Evolutionary conservation across 2,113 vertebrate genomes (phyloP), one percentile per base, ranked within the genome.

Genomic region (Larimichthys crocea): DNA sequence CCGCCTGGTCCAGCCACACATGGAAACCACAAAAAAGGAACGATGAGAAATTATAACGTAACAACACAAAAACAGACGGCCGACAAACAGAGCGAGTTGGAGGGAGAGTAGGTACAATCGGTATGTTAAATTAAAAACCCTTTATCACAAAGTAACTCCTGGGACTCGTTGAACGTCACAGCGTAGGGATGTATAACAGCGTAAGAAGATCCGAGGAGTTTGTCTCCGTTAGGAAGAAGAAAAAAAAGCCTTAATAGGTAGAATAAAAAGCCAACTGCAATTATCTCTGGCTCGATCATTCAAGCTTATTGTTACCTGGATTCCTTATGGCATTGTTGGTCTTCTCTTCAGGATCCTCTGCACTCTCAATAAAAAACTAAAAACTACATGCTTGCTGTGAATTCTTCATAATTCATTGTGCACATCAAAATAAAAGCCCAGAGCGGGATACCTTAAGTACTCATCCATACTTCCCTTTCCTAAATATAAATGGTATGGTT

Each of bases 261-360:
- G 72, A n/a, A 57, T 68, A 44, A 70, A 66, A 31, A 74, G 26
- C 11, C 0, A 42, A 42, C 44, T 12, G 65, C 52, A 81, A 75
- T 78, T 35, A 77, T 76, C 63, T 46, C 69, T 15, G 14, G 17
- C 61, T 89, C 42, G 17, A 68, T 83, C 60, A 78, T 77, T 81
- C 31, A 83, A 20, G 49, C 19, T 64, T 12, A n/a, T 64, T 85
- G 59, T 76, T 73, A 26, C 14, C 42, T 17, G 50, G 29, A 35
- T 52, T 73, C 62, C 48, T 66, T 48, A 59, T 24, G 74, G 26
- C 53, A 40, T 22, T 19, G 11, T 61, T 66, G 5, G 29, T 79
- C 81, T 56, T 40, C 4, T 79, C 81, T 50, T 40, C 5, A 5
- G 53, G 71, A 62, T 63, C 29, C 17, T 56, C 46, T 67, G 31